These are phyloP conservation scores for Caenorhabditis japonica DNA, from an alignment of 2,888 invertebrate genomes.

Conservation along the genomic window DNA sequence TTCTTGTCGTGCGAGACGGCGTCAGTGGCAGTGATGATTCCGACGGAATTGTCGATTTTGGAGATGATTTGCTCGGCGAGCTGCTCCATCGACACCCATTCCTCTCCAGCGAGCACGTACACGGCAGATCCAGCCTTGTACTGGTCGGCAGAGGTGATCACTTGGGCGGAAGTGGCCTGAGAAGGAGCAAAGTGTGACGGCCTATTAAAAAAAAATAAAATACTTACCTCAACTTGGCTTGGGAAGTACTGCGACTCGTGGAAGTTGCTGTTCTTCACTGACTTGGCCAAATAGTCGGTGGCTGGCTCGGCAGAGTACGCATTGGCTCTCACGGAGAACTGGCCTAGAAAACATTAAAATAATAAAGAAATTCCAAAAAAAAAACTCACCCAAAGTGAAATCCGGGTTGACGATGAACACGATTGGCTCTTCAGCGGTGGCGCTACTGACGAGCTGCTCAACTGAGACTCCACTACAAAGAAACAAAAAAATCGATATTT, in stretches of 20 bases:
- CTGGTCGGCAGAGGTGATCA: slow-evolving; percentile 46
- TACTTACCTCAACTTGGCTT: slow-evolving; percentile 48
- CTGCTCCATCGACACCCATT: slow-evolving; percentile 58
- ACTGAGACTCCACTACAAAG: slow-evolving; percentile 26
- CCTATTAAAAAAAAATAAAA: neutral
- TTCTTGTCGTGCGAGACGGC: slow-evolving; percentile 50
- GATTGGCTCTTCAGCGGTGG: slow-evolving; percentile 58
- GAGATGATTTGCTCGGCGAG: slow-evolving; percentile 54
- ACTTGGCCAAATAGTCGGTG: slow-evolving; percentile 49
- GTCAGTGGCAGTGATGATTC: slow-evolving; percentile 57
- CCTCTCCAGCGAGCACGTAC: slow-evolving; percentile 62
- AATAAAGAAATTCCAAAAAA: neutral
- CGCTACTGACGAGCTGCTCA: slow-evolving; percentile 47
- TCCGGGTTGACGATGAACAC: slow-evolving; percentile 64
- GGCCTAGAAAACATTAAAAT: slow-evolving; percentile 42
- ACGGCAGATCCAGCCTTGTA: slow-evolving; percentile 48
- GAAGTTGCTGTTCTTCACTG: slow-evolving; percentile 54
- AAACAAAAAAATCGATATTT: neutral
- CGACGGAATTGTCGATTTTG: slow-evolving; percentile 49
- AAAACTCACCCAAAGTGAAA: slow-evolving; percentile 59
- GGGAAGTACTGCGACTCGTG: slow-evolving; percentile 55
- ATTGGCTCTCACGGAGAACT: slow-evolving; percentile 56
- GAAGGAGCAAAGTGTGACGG: no score
- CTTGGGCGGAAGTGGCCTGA: slow-evolving; percentile 44
- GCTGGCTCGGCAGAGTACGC: slow-evolving; percentile 53